Percentiles rank a stretch among this genome's conserved stretches.
Evolutionary conservation across 2,888 invertebrate species (phyloP).

Genomic region (Pinctada fucata): DNA sequence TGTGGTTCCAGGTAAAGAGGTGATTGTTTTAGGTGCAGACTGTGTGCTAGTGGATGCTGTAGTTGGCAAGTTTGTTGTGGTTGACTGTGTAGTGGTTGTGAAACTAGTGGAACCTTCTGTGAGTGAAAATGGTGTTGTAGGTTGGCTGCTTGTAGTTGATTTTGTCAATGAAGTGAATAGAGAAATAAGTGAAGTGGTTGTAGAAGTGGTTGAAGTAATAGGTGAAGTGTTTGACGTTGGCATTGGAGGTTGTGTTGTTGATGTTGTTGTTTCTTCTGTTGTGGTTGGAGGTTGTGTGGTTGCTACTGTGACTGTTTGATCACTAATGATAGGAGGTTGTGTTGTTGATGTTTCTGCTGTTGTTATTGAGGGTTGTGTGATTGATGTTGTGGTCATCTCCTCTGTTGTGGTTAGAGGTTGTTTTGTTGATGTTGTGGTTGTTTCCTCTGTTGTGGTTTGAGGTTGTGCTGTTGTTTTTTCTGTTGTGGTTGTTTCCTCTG

Average conservation of each 20-base stretch:
- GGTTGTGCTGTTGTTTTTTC: conserved; percentile 7
- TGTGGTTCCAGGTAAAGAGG: conserved; percentile 5
- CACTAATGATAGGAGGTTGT: neutral
- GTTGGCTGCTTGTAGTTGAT: neutral
- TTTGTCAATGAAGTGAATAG: neutral
- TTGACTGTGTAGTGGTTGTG: conserved; percentile 11
- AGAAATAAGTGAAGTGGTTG: conserved; percentile 11
- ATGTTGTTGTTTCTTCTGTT: neutral
- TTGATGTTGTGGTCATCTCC: conserved; percentile 1
- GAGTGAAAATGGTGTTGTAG: neutral
- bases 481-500: neutral
- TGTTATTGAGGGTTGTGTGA: neutral
- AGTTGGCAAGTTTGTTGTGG: conserved; percentile 17
- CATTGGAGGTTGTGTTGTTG: conserved; percentile 2
- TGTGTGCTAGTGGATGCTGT: conserved; percentile 13
- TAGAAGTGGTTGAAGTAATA: neutral
- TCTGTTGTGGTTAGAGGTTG: neutral
- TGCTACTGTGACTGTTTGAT: neutral
- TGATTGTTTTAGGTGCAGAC: conserved; percentile 17
- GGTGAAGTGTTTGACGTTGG: neutral
- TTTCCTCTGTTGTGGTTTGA: conserved; percentile 6
- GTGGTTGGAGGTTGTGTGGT: conserved; percentile 3
- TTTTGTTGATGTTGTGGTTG: conserved; percentile 18
- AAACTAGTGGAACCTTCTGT: neutral
- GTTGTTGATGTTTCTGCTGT: neutral